Percentiles rank a stretch among this genome's conserved stretches.
Conservation (phyloP, 1,140 invertebrate genomes). For the Odontomachus brunneus region DNA sequence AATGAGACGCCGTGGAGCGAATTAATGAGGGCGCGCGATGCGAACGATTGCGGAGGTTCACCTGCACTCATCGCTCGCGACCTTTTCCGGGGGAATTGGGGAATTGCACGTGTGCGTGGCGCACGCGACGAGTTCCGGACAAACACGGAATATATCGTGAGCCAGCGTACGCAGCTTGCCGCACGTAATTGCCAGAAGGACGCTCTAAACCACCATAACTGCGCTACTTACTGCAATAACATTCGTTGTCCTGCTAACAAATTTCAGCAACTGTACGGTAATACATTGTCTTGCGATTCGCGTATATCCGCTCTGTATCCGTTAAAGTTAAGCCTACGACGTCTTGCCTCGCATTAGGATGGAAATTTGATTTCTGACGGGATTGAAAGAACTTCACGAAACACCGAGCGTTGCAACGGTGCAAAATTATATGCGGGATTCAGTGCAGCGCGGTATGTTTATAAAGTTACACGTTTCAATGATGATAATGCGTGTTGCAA, state of each 20-base stretch:
- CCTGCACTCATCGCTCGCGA: conserved; percentile 5
- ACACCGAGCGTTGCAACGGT: too few species aligned
- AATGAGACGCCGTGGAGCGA: conserved; percentile 35
- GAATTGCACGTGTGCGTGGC: background rate
- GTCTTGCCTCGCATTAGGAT: too few species aligned
- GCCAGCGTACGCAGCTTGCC: background rate
- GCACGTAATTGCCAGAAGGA: conserved; percentile 21
- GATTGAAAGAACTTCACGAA: too few species aligned
- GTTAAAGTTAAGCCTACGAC: too few species aligned
- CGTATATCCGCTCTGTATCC: too few species aligned
- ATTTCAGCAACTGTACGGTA: background rate
- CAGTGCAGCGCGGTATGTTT: too few species aligned
- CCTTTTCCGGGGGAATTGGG: conserved; percentile 11
- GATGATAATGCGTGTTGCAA: background rate
- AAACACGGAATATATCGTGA: conserved; percentile 16
- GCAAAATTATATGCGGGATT: too few species aligned
- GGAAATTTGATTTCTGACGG: too few species aligned
- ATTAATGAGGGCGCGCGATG: conserved; percentile 29
- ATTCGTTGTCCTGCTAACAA: conserved; percentile 16
- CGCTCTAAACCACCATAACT: conserved; percentile 2
- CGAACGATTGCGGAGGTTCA: too few species aligned
- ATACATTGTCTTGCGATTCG: too few species aligned
- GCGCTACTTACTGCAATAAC: conserved; percentile 22
- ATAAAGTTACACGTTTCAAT: background rate
- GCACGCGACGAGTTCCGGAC: conserved; percentile 1